These are phyloP conservation scores for Meda fulgida DNA, from an alignment of 2,797 vertebrate genomes.

Conservation along the genomic window DNA sequence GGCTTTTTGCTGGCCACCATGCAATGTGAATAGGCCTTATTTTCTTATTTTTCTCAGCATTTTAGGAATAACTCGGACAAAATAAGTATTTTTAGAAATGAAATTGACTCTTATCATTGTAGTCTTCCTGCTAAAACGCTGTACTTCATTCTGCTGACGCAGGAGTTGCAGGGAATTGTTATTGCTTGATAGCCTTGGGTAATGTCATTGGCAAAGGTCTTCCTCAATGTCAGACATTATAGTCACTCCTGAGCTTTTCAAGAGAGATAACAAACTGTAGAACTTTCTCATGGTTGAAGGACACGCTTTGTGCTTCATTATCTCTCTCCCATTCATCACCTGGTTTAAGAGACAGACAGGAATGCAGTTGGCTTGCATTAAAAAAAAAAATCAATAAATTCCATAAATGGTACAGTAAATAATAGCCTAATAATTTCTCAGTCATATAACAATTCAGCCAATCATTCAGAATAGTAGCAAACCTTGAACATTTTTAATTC, in stretches of 20 bases:
- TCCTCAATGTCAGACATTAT: slow-evolving; percentile 28
- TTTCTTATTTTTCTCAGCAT: neutral
- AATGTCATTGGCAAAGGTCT: slow-evolving; percentile 15
- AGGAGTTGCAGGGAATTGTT: neutral
- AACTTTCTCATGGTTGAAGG: neutral
- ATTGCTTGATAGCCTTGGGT: slow-evolving; percentile 24
- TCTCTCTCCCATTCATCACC: neutral
- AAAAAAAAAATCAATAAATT: neutral
- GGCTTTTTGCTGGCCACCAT: neutral
- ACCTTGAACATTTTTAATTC: neutral
- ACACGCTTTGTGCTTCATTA: neutral
- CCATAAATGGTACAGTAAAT: neutral
- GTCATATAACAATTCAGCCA: neutral
- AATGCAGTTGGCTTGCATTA: neutral
- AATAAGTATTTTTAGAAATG: neutral
- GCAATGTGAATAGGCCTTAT: neutral
- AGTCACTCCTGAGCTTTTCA: neutral
- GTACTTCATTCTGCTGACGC: neutral
- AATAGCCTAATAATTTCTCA: neutral
- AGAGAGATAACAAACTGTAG: neutral
- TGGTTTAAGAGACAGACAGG: neutral
- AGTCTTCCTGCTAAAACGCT: neutral
- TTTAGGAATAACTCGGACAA: neutral
- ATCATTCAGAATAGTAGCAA: neutral
- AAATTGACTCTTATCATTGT: no score